Conservation (phyloP, 2,797 vertebrate genomes). For the Orestias chungarensis region DNA sequence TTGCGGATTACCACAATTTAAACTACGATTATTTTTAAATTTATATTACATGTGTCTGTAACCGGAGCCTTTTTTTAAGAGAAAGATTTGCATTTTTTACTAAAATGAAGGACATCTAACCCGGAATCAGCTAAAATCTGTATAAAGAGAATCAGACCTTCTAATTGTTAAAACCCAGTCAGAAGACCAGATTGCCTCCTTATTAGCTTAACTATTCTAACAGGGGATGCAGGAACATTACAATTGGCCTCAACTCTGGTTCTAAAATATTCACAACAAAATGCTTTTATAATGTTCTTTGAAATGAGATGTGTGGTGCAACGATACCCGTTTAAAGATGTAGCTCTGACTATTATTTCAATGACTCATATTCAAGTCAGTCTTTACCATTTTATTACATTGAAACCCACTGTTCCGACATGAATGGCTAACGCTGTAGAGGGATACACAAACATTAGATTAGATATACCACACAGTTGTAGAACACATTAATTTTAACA, state of each 20-base stretch:
- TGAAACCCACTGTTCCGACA: not conserved
- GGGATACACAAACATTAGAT: no score
- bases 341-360: not conserved
- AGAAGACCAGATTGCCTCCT: not conserved
- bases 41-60: not conserved
- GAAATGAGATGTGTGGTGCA: not conserved
- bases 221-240: not conserved
- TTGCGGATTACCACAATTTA: no score
- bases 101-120: not conserved
- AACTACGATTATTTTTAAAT: no score
- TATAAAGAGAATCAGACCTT: no score
- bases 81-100: not conserved
- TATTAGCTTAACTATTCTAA: not conserved
- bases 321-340: not conserved
- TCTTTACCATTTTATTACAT: not conserved
- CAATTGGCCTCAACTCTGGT: not conserved
- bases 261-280: not conserved
- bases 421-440: not conserved
- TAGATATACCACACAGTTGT: no score
- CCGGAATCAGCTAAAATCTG: not conserved
- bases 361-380: not conserved
- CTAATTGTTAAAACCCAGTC: no score
- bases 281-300: not conserved
- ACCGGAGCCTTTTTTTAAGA: not conserved
- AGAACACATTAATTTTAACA: conserved; percentile 65